These are phyloP conservation scores for Dione juno DNA, from an alignment of 2,888 invertebrate genomes.

Conservation along the genomic window DNA sequence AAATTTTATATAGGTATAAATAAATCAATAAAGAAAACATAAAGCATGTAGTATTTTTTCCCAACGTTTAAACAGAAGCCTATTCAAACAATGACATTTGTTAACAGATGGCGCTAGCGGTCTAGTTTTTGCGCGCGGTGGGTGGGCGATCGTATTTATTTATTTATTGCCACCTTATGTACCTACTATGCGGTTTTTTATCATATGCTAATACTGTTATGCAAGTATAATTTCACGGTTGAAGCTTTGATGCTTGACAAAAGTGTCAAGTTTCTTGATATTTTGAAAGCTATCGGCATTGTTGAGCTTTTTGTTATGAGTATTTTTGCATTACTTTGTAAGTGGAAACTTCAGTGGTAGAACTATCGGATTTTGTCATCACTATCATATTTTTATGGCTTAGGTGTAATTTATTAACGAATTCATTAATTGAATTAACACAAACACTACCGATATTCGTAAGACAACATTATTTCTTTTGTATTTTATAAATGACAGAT, in stretches of 20 bases:
- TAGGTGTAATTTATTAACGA: too few species aligned
- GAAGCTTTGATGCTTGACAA: constrained; percentile 25
- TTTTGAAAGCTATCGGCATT: constrained; percentile 22
- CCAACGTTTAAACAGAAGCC: constrained; percentile 27
- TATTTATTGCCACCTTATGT: constrained; percentile 51
- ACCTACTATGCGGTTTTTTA: constrained; percentile 39
- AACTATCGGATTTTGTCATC: not conserved
- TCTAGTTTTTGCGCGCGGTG: constrained; percentile 55
- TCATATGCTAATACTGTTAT: constrained; percentile 42
- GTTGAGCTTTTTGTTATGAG: not conserved
- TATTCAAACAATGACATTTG: constrained; percentile 36
- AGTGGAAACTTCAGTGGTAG: not conserved
- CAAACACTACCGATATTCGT: too few species aligned
- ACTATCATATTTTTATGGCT: not conserved
- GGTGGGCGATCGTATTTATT: constrained; percentile 54
- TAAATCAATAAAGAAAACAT: not conserved
- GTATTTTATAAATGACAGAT: too few species aligned
- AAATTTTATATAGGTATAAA: not conserved
- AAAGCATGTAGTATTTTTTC: constrained; percentile 4
- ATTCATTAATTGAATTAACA: too few species aligned
- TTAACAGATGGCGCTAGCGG: constrained; percentile 50
- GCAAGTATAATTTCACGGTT: constrained; percentile 32
- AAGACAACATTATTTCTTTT: too few species aligned
- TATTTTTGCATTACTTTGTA: not conserved
- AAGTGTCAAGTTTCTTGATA: constrained; percentile 27